Evolutionary conservation across 2,797 vertebrate genomes (phyloP), one percentile per base, ranked within the genome.

Genomic region (Telmatherina bonti): DNA sequence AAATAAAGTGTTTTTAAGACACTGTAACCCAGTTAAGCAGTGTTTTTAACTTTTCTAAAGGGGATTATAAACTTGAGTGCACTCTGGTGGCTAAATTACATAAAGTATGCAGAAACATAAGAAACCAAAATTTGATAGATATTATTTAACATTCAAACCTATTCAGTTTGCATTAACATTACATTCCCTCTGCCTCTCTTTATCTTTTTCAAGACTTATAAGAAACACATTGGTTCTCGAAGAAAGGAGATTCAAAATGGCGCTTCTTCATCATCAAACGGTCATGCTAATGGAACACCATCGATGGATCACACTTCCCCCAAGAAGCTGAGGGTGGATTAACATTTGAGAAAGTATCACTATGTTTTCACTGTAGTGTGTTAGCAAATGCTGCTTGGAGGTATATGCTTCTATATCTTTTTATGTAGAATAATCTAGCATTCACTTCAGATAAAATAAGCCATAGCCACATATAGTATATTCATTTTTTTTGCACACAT

Each of bases 211-310:
- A 89, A 99, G 98, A 97, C 97, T 20, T 99, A 99, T 91, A 97
- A 96, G 86, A 97, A 95, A 92, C 93, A 93, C 59, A 91, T 89
- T 0, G 78, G 83, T 38, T 95, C 94, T 24, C 88, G 79, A 76
- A 95, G 94, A 91, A 97, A 95, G 92, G 96, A 95, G 62, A 94
- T 94, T 71, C 93, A 95, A 87, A 97, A 97, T 0, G 96, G 96
- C 52, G 95, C 93, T 1, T 38, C 72, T 11, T 69, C 85, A 38
- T 84, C 95, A 0, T 89, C 83, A 33, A 99, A 98, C 0, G 96
- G 96, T 70, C 95, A 97, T 72, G 91, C 92, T 82, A 96, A 96
- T 54, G 95, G 95, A 74, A 93, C 93, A 65, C 89, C 93, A 45
- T 85, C 94, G 61, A 82, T 76, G 77, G 96, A 96, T 66, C 91